phyloP scores from a whole-genome alignment of 2,113 vertebrate genomes.

The Reinhardtius hippoglossoides region DNA sequence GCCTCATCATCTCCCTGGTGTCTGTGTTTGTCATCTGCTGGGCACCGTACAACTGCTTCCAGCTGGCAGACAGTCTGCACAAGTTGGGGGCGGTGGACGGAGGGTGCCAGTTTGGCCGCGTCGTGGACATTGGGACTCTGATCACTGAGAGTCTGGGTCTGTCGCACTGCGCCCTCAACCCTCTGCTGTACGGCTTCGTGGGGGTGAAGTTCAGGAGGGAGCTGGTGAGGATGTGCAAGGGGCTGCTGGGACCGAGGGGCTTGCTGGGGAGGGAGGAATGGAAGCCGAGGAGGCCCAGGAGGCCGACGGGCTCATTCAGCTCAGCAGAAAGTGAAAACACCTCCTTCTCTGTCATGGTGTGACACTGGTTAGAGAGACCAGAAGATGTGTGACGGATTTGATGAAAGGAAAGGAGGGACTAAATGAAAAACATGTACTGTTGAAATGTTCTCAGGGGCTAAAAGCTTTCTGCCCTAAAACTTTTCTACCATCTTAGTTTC shows the following conservation, averaged over 20 bases:
- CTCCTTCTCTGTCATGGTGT: slow-evolving; percentile 80
- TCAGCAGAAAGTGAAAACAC: slow-evolving; percentile 83
- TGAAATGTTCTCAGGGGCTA: slow-evolving; percentile 28
- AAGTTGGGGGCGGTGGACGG: slow-evolving; percentile 52
- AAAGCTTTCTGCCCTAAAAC: not conserved
- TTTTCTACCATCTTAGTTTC: not conserved
- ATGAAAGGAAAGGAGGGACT: not conserved
- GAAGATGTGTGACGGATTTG: not conserved
- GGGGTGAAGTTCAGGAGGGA: slow-evolving; percentile 86
- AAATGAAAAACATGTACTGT: not conserved
- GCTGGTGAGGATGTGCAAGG: slow-evolving; percentile 76
- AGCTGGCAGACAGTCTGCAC: slow-evolving; percentile 78
- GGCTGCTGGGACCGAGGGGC: slow-evolving; percentile 60
- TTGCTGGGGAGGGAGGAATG: slow-evolving; percentile 52
- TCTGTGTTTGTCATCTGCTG: slow-evolving; percentile 84
- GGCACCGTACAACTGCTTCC: slow-evolving; percentile 84
- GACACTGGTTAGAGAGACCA: slow-evolving; percentile 14
- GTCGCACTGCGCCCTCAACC: slow-evolving; percentile 86
- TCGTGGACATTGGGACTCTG: slow-evolving; percentile 79
- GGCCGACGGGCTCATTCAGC: slow-evolving; percentile 63
- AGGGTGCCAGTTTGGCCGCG: slow-evolving; percentile 67
- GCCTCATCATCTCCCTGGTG: slow-evolving; percentile 78
- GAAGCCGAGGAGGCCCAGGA: slow-evolving; percentile 55
- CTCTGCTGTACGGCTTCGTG: slow-evolving; percentile 85
- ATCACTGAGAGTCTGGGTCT: slow-evolving; percentile 83